Percentiles rank a stretch among this genome's conserved stretches.
Evolutionary conservation across 1,140 invertebrate genomes (phyloP).

Genomic region (Calephelis virginiensis): DNA sequence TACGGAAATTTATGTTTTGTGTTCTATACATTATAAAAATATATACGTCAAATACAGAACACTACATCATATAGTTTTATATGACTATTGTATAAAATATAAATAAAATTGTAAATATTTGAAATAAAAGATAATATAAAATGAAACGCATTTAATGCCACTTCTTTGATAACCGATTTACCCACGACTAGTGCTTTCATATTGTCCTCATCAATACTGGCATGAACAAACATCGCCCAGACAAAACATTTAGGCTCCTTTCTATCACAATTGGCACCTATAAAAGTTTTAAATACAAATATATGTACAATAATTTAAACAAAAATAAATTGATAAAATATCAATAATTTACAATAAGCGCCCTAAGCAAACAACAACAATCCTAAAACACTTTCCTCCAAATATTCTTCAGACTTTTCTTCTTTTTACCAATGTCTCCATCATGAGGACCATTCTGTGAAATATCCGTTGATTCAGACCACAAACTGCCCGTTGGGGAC

Average conservation of each 20-base stretch:
- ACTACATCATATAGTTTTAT: too few relatives aligned
- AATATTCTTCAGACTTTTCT: conserved; percentile 82
- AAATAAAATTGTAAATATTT: conserved; percentile 11
- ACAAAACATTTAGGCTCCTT: conserved; percentile 62
- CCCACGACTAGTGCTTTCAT: conserved; percentile 53
- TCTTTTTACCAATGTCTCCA: conserved; percentile 64
- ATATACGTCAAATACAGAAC: too few relatives aligned
- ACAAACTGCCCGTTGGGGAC: conserved; percentile 69
- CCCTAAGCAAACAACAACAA: conserved; percentile 38
- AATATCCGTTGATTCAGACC: conserved; percentile 75
- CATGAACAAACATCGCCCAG: conserved; percentile 33
- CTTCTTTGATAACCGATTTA: conserved; percentile 61
- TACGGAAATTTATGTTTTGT: too few relatives aligned
- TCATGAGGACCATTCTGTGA: conserved; percentile 67
- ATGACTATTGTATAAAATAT: neutral
- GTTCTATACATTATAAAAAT: too few relatives aligned
- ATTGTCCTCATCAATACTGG: conserved; percentile 48
- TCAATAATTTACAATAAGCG: conserved; percentile 48
- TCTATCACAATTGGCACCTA: conserved; percentile 77
- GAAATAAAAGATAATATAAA: conserved; percentile 29
- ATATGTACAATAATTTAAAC: conserved; percentile 68
- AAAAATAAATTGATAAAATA: conserved; percentile 30
- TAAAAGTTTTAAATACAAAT: conserved; percentile 50
- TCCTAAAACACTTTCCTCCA: conserved; percentile 83
- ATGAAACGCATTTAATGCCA: conserved; percentile 74